Evolutionary conservation across 2,888 invertebrate genomes (phyloP), one percentile per base, ranked within the genome.

Genomic region (Acheta domesticus): DNA sequence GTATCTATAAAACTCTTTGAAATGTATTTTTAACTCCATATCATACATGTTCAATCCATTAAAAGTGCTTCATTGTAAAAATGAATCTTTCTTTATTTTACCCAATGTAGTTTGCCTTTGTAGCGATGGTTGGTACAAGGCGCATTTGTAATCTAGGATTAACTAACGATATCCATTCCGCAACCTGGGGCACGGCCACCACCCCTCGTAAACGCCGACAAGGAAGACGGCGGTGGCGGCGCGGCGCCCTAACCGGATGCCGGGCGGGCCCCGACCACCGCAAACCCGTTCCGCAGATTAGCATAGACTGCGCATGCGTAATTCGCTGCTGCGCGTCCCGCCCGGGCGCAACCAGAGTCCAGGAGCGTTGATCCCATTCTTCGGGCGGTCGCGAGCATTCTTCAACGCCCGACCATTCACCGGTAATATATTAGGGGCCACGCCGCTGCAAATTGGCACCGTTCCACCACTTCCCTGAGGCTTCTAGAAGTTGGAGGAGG

Each of bases 311-410:
- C n/a, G 62, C 14, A 62, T 62, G 62, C 62, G 16, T 62, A 14
- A 62, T 62, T 62, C 36, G 36, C 36, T 36, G 36, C 5, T 36
- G 36, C 36, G 36, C 36, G 36, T 36, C 36, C 36, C 36, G 62
- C 14, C 62, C 62, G n/a, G n/a, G 14, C 62, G 3, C 62, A 11
- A 1, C 14, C 62, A 11, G 0, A 5, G 62, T 4, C 62, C 16
- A n/a, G 62, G 62, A 62, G 14, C 62, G 62, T 19, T 62, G 62
- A 62, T 62, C 62, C 62, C 62, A 62, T n/a, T 62, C 62, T 62
- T 62, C 62, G n/a, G 62, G n/a, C n/a, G 16, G 62, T 62, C 62
- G 62, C 62, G 14, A 14, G 62, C 62, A 62, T 62, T 62, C 62
- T n/a, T 14, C 16, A 62, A 11, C 62, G 16, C 16, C n/a, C 62